Evolutionary conservation across 2,888 invertebrate genomes (phyloP), one percentile per base, ranked within the genome.

Genomic region (Lasioglossum morio): DNA sequence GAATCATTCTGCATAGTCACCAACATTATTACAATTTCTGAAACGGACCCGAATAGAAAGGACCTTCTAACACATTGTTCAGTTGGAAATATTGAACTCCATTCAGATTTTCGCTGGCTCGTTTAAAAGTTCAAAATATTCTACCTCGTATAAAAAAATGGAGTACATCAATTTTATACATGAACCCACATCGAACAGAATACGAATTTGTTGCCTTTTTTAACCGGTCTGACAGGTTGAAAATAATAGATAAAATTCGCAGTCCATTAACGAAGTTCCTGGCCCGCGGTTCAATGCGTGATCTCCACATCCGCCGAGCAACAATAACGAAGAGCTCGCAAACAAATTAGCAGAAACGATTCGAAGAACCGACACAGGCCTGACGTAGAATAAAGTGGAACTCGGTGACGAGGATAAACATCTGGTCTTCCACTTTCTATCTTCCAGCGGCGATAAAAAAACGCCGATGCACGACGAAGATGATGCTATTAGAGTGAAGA

Each of bases 381-480:
- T 34, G 69, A 69, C 34, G 69, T 40, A 23, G 4, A 10, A 70
- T 27, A 53, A 70, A 77, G 34, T 70, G 27, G 37, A 19, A 70
- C 34, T 43, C 46, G 70, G 37, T 23, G 37, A 70, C 66, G n/a
- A 27, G 34, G 66, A 69, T 34, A 43, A 77, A 77, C 66, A 37
- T 77, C 48, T 37, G 10, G n/a, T 27, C 37, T n/a, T 66, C 43
- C 77, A 69, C 46, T 77, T 77, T 48, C n/a, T 77, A 48, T 30
- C 40, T 43, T 63, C 23, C 30, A 34, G 63, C 14, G 34, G 8
- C 76, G 66, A 77, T 77, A 43, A 43, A 40, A 40, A 69, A 66
- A 27, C 63, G 66, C 37, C 37, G 10, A 69, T 23, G 34, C 69
- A 37, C 23, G 37, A 69, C 37, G 69, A 69, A 40, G 37, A 69